A percentile compares a stretch with the other conserved stretches of the same genome.
Conservation (phyloP, 2,888 invertebrate species). For the Dasysyrphus albostriatus region DNA sequence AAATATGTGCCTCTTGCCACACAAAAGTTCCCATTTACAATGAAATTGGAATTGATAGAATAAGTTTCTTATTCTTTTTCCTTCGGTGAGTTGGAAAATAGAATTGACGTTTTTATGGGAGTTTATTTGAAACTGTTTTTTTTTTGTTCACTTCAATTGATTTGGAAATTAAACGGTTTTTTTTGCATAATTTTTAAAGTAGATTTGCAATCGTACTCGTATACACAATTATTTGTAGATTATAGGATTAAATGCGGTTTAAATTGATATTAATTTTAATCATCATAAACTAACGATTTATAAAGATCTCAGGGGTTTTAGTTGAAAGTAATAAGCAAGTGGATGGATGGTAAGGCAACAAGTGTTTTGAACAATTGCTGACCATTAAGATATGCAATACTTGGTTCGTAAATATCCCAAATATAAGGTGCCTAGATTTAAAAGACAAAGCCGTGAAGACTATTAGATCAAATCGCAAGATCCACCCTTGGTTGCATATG, state of each 20-base stretch:
- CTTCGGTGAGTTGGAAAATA: constrained; percentile 42
- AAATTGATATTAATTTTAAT: too few species aligned
- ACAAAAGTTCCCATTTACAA: constrained; percentile 29
- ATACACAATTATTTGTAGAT: not conserved
- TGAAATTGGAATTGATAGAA: constrained; percentile 55
- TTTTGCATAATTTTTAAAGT: constrained; percentile 4
- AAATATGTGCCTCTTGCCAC: constrained; percentile 26
- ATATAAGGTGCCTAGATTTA: too few species aligned
- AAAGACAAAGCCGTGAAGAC: too few species aligned
- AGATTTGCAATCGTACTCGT: not conserved
- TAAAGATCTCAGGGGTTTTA: too few species aligned
- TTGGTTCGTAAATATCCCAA: too few species aligned
- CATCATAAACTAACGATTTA: too few species aligned
- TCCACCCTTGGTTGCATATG: too few species aligned
- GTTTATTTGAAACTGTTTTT: constrained; percentile 50
- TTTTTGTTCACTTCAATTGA: constrained; percentile 27
- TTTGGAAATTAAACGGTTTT: constrained; percentile 29
- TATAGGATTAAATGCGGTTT: not conserved
- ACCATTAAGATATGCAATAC: too few species aligned
- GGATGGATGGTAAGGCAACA: too few species aligned
- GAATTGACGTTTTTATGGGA: constrained; percentile 51
- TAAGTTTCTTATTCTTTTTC: constrained; percentile 42
- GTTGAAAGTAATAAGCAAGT: too few species aligned
- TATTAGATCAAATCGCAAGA: too few species aligned
- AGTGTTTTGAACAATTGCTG: too few species aligned